Percentiles rank a stretch among this genome's conserved stretches.
Evolutionary conservation across 2,888 invertebrate genomes (phyloP).

Genomic region (Parasteatoda lunata): DNA sequence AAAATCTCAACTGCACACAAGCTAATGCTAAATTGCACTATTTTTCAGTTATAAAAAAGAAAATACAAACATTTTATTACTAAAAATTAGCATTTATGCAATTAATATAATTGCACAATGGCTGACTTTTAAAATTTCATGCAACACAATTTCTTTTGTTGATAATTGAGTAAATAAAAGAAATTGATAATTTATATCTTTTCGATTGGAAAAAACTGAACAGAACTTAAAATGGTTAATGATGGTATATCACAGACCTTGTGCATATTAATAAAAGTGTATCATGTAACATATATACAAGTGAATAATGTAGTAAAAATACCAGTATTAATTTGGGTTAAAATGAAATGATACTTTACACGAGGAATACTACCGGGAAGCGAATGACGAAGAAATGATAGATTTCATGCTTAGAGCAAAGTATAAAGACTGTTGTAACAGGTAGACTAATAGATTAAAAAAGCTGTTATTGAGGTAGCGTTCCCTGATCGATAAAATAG

Average conservation of each 20-base stretch:
- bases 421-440: too few relatives aligned
- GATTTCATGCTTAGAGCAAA: too few relatives aligned
- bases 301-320: conserved; percentile 1
- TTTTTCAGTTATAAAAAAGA: too few relatives aligned
- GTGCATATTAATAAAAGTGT: not conserved
- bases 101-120: too few relatives aligned
- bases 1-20: too few relatives aligned
- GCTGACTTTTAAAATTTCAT: too few relatives aligned
- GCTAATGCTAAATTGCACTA: too few relatives aligned
- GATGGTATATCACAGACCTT: conserved; percentile 38
- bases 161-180: too few relatives aligned
- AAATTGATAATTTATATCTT: too few relatives aligned
- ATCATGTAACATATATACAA: not conserved
- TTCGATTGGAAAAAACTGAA: not conserved
- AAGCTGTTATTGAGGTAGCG: not conserved
- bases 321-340: not conserved
- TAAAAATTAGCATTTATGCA: too few relatives aligned
- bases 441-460: not conserved
- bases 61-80: too few relatives aligned
- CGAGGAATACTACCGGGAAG: not conserved
- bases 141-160: too few relatives aligned
- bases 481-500: not conserved
- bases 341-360: not conserved
- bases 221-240: conserved; percentile 20
- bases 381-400: not conserved